Conservation (phyloP, 2,888 invertebrate species). For the Graphium colonna region DNA sequence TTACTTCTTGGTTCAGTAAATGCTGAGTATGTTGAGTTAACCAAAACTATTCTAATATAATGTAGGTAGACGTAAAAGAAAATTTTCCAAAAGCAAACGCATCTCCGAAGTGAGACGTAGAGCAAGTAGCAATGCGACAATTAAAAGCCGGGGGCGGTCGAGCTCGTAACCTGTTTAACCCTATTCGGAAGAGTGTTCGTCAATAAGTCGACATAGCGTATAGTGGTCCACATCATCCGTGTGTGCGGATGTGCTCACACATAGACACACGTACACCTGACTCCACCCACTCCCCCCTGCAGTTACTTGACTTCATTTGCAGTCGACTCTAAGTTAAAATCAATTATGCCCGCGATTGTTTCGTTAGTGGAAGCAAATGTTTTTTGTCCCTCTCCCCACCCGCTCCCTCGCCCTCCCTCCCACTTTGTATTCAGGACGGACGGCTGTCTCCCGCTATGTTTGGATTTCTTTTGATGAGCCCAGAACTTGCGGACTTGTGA, state of each 20-base stretch:
- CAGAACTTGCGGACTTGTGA: conserved; percentile 35
- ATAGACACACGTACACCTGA: conserved; percentile 15
- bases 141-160: not conserved
- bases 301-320: conserved; percentile 58
- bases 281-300: conserved; percentile 25
- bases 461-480: conserved; percentile 77
- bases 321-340: conserved; percentile 70
- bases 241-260: conserved; percentile 3
- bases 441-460: conserved; percentile 57
- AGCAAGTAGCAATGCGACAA: no score
- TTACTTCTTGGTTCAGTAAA: no score
- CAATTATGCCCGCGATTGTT: conserved; percentile 77
- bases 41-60: no score
- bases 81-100: no score
- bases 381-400: conserved; percentile 50
- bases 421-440: conserved; percentile 65
- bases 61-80: no score
- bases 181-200: not conserved
- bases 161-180: not conserved
- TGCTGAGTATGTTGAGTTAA: no score
- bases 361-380: conserved; percentile 73
- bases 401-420: conserved; percentile 24
- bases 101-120: no score
- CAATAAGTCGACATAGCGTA: conserved; percentile 1
- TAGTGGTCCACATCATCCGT: not conserved